Base-by-base conservation (phyloP, 2,113 vertebrate genomes). In the Verasper variegatus region DNA sequence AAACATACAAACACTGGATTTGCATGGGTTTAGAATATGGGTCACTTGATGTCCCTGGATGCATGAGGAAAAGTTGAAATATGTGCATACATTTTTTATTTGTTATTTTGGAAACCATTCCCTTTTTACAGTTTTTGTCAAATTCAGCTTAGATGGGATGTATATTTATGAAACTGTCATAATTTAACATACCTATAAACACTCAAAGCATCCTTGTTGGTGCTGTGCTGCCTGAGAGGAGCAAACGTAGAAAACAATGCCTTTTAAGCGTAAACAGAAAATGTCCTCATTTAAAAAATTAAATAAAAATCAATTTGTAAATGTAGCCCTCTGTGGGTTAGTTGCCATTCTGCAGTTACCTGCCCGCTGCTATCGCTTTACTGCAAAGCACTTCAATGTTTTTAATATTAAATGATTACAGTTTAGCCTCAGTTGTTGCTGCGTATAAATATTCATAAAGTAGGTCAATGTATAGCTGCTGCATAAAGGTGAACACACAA, bases 361-460 rank as follows among this genome's bases (percentile, higher is more conserved):
- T 40, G n/a, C 1, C 35, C 14, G 1, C 40, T 52, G 1, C 47
- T 7, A n/a, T 12, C 0, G 0, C 59, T 62, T 67, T 20, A 24
- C 5, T 0, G 23, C 45, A 59, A 52, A 74, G 42, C 20, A 73
- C 82, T 84, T 69, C 82, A 52, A 72, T 67, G n/a, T 31, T 58
- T 70, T 70, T 27, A 45, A 71, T 67, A 57, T 55, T 20, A 20
- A 52, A 75, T 68, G 54, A 45, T 27, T 14, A 49, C 4, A 35
- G 18, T 45, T 49, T 27, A 23, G 55, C 23, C 64, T 54, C 59
- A 49, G n/a, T 23, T 35, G 17, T 49, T 80, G 45, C 40, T 79
- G 45, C n/a, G 40, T 72, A 66, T 76, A 51, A 64, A 76, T 76
- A 84, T 74, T 75, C 35, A 63, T 64, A 27, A 51, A n/a, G 49